These are phyloP conservation scores for Schizaphis graminum DNA, from an alignment of 2,888 invertebrate species.

Conservation along the genomic window DNA sequence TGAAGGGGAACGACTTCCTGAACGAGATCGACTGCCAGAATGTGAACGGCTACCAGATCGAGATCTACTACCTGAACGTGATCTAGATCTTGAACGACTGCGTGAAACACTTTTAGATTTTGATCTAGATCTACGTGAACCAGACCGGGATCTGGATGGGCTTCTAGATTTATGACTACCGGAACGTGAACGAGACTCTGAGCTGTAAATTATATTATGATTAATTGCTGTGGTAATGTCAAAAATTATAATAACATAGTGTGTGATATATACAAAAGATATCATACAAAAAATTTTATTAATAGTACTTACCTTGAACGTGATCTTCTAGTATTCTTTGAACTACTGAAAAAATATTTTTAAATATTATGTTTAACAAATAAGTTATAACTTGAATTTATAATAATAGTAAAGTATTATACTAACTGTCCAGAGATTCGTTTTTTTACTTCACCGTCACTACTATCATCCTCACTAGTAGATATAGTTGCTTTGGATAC, in stretches of 20 bases:
- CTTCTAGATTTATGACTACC: constrained; percentile 72
- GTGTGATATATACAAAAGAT: neutral
- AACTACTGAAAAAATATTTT: constrained; percentile 68
- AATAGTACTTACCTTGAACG: constrained; percentile 48
- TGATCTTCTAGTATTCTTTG: constrained; percentile 67
- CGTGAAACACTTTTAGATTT: constrained; percentile 42
- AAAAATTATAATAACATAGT: neutral
- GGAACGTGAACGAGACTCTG: constrained; percentile 70
- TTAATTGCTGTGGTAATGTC: constrained; percentile 68
- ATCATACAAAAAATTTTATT: neutral
- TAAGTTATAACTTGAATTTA: neutral
- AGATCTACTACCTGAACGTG: constrained; percentile 56
- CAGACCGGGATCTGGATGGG: constrained; percentile 71
- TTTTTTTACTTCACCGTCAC: constrained; percentile 72
- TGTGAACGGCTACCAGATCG: constrained; percentile 70
- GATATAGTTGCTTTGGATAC: constrained; percentile 96
- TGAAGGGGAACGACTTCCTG: constrained; percentile 68
- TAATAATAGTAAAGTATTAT: constrained; percentile 30
- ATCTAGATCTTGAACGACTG: constrained; percentile 53
- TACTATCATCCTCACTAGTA: constrained; percentile 86
- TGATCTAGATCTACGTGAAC: constrained; percentile 54
- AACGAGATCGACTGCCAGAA: constrained; percentile 68
- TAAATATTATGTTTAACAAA: constrained; percentile 1
- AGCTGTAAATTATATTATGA: constrained; percentile 68
- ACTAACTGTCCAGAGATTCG: constrained; percentile 72